Conservation (phyloP, 2,888 invertebrate species). For the Dynastes tityus region DNA sequence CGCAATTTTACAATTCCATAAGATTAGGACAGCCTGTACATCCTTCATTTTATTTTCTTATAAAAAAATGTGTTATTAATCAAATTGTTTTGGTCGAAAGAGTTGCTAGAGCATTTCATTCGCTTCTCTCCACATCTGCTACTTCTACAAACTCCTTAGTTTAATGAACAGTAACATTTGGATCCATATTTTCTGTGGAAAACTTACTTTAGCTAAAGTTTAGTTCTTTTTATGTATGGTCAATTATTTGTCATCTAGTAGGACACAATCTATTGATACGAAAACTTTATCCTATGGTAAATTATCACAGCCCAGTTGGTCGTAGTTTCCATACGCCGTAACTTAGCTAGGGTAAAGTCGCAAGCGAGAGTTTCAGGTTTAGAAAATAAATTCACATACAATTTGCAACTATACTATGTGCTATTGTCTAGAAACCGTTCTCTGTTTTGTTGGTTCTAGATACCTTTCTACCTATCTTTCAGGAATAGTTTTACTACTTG, state of each 20-base stretch:
- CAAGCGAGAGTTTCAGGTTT: neutral
- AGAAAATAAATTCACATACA: constrained; percentile 16
- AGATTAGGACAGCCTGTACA: no score
- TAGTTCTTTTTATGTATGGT: constrained; percentile 8
- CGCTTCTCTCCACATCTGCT: constrained; percentile 7
- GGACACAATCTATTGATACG: constrained; percentile 37
- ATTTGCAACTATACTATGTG: constrained; percentile 15
- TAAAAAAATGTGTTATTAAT: constrained; percentile 1
- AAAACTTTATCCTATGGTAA: constrained; percentile 33
- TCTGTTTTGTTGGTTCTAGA: neutral
- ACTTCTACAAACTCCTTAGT: neutral
- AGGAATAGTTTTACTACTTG: no score
- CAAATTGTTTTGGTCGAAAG: neutral
- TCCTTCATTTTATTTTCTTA: no score
- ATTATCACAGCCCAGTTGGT: constrained; percentile 20
- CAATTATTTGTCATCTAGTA: constrained; percentile 41
- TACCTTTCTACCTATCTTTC: neutral
- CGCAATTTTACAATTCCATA: no score
- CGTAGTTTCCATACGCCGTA: constrained; percentile 5
- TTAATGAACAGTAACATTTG: constrained; percentile 25
- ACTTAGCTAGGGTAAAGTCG: neutral
- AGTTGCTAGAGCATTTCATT: neutral
- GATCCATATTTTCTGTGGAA: constrained; percentile 21
- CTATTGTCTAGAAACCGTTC: neutral
- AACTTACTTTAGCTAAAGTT: constrained; percentile 27